A percentile compares a stretch with the other conserved stretches of the same genome.
These are phyloP conservation scores for Brachionus paranguensis DNA, from an alignment of 1,140 invertebrate genomes.

Conservation along the genomic window DNA sequence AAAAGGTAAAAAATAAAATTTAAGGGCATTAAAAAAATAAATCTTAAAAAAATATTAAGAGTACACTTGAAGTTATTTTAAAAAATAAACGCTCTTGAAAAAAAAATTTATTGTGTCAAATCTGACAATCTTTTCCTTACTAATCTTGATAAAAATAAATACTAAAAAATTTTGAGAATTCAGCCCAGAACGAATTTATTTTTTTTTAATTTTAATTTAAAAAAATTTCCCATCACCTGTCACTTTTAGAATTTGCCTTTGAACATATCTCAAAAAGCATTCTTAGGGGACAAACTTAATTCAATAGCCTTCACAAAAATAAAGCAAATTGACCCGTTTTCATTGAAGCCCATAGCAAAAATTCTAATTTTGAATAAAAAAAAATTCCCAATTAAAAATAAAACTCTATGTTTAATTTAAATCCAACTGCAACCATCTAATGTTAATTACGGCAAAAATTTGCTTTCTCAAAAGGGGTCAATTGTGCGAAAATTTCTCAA, in stretches of 20 bases:
- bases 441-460: conserved; percentile 4
- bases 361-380: too few species aligned
- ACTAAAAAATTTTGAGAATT: neutral
- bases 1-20: too few species aligned
- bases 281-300: neutral
- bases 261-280: neutral
- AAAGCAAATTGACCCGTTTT: neutral
- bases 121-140: neutral
- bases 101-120: too few species aligned
- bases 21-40: too few species aligned
- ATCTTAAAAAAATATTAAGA: too few species aligned
- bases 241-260: neutral
- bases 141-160: neutral
- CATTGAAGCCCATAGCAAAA: neutral
- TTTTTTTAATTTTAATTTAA: neutral
- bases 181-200: too few species aligned
- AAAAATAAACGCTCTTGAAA: too few species aligned
- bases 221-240: neutral
- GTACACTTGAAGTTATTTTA: too few species aligned
- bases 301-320: neutral
- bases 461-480: neutral
- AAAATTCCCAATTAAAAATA: neutral
- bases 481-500: neutral
- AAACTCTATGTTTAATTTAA: neutral
- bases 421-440: neutral